Percentiles rank a stretch among this genome's conserved stretches.
phyloP scores from a whole-genome alignment of 2,888 invertebrate species.

The Achlya flavicornis region DNA sequence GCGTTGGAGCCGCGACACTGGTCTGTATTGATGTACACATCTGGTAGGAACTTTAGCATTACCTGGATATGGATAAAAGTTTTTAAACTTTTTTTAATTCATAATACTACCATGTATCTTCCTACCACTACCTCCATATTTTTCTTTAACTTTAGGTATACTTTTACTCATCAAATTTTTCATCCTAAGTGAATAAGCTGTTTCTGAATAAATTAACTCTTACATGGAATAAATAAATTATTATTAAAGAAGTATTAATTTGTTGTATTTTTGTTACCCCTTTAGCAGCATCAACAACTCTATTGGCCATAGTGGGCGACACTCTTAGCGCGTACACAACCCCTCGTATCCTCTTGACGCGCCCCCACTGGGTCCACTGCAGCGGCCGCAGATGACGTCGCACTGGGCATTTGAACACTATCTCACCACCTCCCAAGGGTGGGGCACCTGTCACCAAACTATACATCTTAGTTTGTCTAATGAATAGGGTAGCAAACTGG shows the following conservation, averaged over 20 bases:
- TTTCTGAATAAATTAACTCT: no score
- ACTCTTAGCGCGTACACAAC: slow-evolving; percentile 94
- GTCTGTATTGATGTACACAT: slow-evolving; percentile 97
- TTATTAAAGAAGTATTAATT: no score
- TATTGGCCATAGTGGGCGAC: slow-evolving; percentile 96
- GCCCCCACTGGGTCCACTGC: slow-evolving; percentile 91
- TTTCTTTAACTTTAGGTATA: no score
- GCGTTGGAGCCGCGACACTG: slow-evolving; percentile 94
- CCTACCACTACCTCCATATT: no score
- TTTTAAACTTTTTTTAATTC: no score
- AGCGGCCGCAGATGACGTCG: slow-evolving; percentile 92
- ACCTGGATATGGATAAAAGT: slow-evolving; percentile 66
- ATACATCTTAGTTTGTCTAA: no score
- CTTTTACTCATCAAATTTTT: no score
- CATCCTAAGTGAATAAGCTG: no score
- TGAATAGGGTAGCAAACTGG: no score
- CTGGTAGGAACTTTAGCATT: slow-evolving; percentile 95
- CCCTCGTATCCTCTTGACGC: slow-evolving; percentile 97
- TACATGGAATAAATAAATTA: no score
- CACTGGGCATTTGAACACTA: slow-evolving; percentile 94
- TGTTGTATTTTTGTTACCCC: slow-evolving; percentile 77
- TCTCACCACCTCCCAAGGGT: slow-evolving; percentile 96
- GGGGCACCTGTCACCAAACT: slow-evolving; percentile 84
- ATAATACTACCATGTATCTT: no score
- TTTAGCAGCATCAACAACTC: slow-evolving; percentile 97